phyloP scores from a whole-genome alignment of 2,888 invertebrate genomes.

The Lepas anatifera region DNA sequence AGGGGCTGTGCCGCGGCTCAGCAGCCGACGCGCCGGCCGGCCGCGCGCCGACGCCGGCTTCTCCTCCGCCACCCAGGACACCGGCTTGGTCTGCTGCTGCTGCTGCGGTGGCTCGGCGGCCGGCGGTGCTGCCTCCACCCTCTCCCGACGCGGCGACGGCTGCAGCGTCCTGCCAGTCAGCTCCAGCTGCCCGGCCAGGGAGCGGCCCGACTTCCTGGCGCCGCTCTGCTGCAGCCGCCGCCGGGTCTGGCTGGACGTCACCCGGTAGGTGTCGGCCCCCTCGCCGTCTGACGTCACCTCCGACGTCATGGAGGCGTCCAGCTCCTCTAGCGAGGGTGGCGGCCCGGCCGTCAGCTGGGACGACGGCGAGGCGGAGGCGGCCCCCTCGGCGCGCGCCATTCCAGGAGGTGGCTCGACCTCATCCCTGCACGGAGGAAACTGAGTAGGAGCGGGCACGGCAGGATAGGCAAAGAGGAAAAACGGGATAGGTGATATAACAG shows the following conservation, averaged over 20 bases:
- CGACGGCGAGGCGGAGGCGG: not conserved
- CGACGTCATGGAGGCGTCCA: not conserved
- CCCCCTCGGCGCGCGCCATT: too few species aligned
- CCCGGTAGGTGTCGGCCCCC: slow-evolving; percentile 8
- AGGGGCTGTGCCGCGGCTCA: too few species aligned
- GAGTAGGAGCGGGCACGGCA: too few species aligned
- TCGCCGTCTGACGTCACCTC: slow-evolving; percentile 6
- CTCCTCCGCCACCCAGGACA: not conserved
- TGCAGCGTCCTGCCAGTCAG: not conserved
- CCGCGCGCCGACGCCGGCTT: not conserved
- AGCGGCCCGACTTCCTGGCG: not conserved
- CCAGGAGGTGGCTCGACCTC: too few species aligned
- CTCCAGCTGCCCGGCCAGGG: not conserved
- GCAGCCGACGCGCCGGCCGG: not conserved
- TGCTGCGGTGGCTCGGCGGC: too few species aligned
- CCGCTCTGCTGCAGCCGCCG: slow-evolving; percentile 1
- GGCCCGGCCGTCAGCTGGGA: not conserved
- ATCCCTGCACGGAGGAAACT: too few species aligned
- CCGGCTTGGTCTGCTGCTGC: too few species aligned
- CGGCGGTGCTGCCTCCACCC: not conserved
- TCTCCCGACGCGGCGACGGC: not conserved
- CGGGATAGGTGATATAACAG: too few species aligned
- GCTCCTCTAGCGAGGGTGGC: not conserved
- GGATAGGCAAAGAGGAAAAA: too few species aligned
- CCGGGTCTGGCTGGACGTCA: not conserved